A percentile compares a stretch with the other conserved stretches of the same genome.
Evolutionary conservation across 2,113 vertebrate species (phyloP).

Genomic region (Puma concolor): DNA sequence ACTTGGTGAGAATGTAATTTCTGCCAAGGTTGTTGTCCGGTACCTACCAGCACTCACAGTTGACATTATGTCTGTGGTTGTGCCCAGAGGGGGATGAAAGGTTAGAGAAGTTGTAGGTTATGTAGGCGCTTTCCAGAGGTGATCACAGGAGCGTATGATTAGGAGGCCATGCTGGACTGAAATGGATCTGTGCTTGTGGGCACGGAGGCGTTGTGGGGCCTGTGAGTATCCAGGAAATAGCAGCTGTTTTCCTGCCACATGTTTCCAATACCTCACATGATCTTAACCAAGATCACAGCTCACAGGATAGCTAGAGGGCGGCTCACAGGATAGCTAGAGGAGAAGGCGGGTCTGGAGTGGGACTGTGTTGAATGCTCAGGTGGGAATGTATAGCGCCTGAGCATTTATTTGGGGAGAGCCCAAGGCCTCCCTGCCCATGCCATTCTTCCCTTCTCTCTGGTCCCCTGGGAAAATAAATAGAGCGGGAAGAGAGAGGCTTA

Average conservation of each 20-base stretch:
- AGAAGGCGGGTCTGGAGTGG: background rate
- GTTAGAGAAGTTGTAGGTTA: background rate
- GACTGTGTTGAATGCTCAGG: background rate
- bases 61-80: background rate
- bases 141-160: background rate
- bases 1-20: slow-evolving; percentile 7
- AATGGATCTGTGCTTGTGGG: background rate
- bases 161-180: background rate
- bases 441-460: background rate
- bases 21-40: background rate
- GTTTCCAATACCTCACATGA: background rate
- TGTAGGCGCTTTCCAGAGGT: background rate
- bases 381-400: background rate
- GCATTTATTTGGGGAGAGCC: background rate
- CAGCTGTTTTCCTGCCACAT: background rate
- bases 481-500: background rate
- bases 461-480: slow-evolving; percentile 46
- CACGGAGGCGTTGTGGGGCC: background rate
- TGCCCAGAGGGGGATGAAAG: background rate
- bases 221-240: background rate
- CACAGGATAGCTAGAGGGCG: background rate
- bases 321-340: background rate
- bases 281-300: background rate
- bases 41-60: background rate
- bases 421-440: background rate